Evolutionary conservation across 2,888 invertebrate genomes (phyloP).

Genomic region (Pyrochroa serraticornis): DNA sequence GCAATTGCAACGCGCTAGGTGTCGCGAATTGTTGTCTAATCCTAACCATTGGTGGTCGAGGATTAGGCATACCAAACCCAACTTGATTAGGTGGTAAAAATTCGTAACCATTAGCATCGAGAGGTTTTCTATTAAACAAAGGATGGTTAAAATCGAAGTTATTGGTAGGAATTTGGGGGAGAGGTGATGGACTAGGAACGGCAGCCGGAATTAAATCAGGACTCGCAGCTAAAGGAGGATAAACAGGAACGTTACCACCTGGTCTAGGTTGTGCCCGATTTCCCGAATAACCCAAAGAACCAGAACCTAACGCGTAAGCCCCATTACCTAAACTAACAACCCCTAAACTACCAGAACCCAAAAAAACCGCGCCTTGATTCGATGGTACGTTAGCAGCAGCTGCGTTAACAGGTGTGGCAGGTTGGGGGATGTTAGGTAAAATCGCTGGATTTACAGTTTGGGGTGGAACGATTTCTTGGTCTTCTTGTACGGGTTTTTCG

Average conservation of each 20-base stretch:
- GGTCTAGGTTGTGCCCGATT: slow-evolving; percentile 44
- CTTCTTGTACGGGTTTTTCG: slow-evolving; percentile 48
- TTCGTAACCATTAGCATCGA: slow-evolving; percentile 43
- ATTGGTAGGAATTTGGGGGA: slow-evolving; percentile 11
- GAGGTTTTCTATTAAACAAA: slow-evolving; percentile 15
- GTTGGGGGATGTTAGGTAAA: slow-evolving; percentile 44
- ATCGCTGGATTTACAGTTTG: slow-evolving; percentile 45
- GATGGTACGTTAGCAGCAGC: slow-evolving; percentile 46
- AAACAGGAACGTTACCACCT: slow-evolving; percentile 39
- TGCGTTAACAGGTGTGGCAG: slow-evolving; percentile 48
- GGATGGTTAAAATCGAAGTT: slow-evolving; percentile 31
- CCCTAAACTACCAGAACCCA: slow-evolving; percentile 54
- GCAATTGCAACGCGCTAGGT: slow-evolving; percentile 37
- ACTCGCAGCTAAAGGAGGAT: slow-evolving; percentile 44
- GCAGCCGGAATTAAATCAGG: slow-evolving; percentile 50
- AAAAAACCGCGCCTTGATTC: slow-evolving; percentile 46
- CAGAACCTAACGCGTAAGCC: slow-evolving; percentile 53
- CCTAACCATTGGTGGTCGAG: slow-evolving; percentile 37
- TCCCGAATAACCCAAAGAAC: slow-evolving; percentile 52
- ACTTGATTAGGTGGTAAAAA: slow-evolving; percentile 39
- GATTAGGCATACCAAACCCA: slow-evolving; percentile 42
- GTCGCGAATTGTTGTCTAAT: slow-evolving; percentile 45
- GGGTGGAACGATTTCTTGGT: slow-evolving; percentile 43
- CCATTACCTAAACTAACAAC: slow-evolving; percentile 52
- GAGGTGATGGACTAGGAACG: slow-evolving; percentile 34